A percentile compares a stretch with the other conserved stretches of the same genome.
These are phyloP conservation scores for Petrolisthes cinctipes DNA, from an alignment of 2,888 invertebrate species.

Conservation along the genomic window DNA sequence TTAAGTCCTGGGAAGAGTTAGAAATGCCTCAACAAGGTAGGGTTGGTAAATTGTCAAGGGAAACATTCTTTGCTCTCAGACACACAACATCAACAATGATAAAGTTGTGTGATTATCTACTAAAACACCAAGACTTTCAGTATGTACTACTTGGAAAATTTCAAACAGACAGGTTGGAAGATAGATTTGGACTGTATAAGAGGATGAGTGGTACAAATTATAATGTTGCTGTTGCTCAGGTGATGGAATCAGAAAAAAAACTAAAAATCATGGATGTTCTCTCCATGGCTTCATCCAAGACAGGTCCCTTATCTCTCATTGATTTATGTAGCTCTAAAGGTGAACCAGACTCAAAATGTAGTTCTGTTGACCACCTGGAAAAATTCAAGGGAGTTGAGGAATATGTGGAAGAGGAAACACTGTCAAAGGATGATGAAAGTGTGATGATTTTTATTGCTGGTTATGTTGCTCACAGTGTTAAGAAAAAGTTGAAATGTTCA, in stretches of 20 bases:
- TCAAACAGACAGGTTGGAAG: conserved; percentile 37
- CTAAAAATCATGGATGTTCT: conserved; percentile 39
- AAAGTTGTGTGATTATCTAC: conserved; percentile 40
- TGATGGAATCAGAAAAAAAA: conserved; percentile 45
- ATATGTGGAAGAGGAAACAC: conserved; percentile 26
- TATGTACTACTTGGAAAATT: conserved; percentile 37
- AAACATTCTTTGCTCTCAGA: conserved; percentile 28
- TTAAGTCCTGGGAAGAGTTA: conserved; percentile 39
- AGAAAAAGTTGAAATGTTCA: conserved; percentile 28
- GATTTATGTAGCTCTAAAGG: conserved; percentile 7
- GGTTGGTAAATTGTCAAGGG: conserved; percentile 21
- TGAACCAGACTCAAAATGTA: conserved; percentile 12
- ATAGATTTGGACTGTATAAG: conserved; percentile 34
- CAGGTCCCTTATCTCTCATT: conserved; percentile 18
- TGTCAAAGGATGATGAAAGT: conserved; percentile 35
- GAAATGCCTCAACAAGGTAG: conserved; percentile 5
- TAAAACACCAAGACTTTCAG: conserved; percentile 24
- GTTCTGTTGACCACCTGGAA: conserved; percentile 3
- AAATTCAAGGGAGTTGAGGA: conserved; percentile 40
- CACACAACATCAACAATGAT: conserved; percentile 41
- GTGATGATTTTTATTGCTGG: conserved; percentile 30
- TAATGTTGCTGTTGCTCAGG: conserved; percentile 38
- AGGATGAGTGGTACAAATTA: conserved; percentile 38
- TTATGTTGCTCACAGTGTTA: conserved; percentile 27
- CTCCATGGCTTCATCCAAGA: conserved; percentile 26